Evolutionary conservation across 35 echinoderm and acorn worm species (phyloP).

Genomic region (Lytechinus variegatus): DNA sequence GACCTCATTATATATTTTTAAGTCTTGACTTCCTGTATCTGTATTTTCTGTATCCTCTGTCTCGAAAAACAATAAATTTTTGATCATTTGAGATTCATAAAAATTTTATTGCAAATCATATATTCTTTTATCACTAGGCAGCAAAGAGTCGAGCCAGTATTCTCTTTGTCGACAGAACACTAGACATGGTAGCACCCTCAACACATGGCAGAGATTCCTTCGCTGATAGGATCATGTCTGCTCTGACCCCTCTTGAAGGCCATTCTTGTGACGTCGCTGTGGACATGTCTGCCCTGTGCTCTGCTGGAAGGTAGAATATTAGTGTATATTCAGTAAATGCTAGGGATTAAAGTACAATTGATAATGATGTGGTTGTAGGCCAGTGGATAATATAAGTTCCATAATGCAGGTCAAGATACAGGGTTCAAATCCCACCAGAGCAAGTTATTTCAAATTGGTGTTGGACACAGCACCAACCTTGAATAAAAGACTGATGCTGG

Average conservation of each 20-base stretch:
- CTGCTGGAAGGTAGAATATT: constrained; percentile 66
- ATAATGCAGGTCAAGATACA: no score
- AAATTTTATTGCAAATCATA: no score
- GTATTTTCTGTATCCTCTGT: no score
- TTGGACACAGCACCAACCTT: no score
- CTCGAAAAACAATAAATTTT: no score
- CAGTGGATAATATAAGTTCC: no score
- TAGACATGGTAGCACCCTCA: constrained; percentile 80
- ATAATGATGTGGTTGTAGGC: not conserved
- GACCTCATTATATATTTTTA: no score
- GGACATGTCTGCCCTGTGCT: constrained; percentile 84
- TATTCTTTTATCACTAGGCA: constrained; percentile 50
- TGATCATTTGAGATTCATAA: no score
- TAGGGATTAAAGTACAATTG: not conserved
- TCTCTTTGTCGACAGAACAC: constrained; percentile 79
- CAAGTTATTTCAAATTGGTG: no score
- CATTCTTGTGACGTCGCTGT: constrained; percentile 83
- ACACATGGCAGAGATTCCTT: constrained; percentile 80
- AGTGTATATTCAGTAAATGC: not conserved
- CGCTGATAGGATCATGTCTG: constrained; percentile 80
- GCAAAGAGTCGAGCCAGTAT: constrained; percentile 77
- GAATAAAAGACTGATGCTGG: no score
- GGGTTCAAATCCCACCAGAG: no score
- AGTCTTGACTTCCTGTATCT: no score
- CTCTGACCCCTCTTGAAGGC: constrained; percentile 77